Evolutionary conservation across 2,113 vertebrate genomes (phyloP).

Genomic region (Phodopus roborovskii): DNA sequence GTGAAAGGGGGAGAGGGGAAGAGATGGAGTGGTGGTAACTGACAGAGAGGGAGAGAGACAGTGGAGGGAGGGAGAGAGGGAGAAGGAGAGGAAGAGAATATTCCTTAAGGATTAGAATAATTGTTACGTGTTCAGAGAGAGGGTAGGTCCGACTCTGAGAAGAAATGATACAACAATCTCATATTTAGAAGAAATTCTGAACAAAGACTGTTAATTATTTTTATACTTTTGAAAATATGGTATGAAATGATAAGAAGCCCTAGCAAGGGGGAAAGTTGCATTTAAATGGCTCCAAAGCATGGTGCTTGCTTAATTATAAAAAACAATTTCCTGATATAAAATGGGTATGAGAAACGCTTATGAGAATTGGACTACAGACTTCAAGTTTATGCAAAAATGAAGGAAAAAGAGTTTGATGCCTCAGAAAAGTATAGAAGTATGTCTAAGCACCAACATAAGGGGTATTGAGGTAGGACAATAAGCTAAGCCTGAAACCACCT

Average conservation of each 20-base stretch:
- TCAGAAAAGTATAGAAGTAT: conserved; percentile 40
- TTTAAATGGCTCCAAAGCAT: conserved; percentile 38
- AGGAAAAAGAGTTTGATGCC: conserved; percentile 59
- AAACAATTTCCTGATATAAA: conserved; percentile 11
- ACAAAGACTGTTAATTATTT: conserved; percentile 9
- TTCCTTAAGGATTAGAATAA: background rate
- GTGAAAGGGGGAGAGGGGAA: background rate
- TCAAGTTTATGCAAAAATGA: conserved; percentile 61
- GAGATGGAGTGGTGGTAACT: background rate
- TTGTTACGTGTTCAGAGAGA: background rate
- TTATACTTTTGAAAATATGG: background rate
- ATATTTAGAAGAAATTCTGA: background rate
- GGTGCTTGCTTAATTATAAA: conserved; percentile 22
- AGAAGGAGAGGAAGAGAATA: background rate
- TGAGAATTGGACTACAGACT: conserved; percentile 42
- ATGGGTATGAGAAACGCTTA: conserved; percentile 47
- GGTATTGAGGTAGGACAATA: background rate
- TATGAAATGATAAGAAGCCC: background rate
- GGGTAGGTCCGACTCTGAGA: background rate
- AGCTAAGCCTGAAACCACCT: conserved; percentile 49
- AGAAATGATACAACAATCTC: background rate
- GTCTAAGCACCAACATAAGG: conserved; percentile 47
- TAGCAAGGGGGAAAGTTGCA: background rate
- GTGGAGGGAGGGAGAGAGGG: too few species aligned
- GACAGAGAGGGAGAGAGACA: background rate